A percentile compares a stretch with the other conserved stretches of the same genome.
Evolutionary conservation across 2,797 vertebrate species (phyloP).

Genomic region (Cuniculus paca): DNA sequence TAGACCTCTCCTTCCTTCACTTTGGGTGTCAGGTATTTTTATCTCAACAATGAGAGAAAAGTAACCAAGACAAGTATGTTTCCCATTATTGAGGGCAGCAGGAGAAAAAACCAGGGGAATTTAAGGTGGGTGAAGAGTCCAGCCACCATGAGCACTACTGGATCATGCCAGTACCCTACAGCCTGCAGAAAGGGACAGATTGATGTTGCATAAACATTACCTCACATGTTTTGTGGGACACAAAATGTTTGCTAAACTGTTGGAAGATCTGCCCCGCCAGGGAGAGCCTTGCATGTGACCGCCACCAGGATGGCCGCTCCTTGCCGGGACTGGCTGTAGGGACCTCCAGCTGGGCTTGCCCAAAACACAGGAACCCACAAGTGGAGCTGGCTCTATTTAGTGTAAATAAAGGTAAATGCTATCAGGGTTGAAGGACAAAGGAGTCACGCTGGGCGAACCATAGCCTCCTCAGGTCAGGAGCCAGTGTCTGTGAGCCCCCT

Average conservation of each 20-base stretch:
- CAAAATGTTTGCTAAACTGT: slow-evolving; percentile 90
- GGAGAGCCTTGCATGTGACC: slow-evolving; percentile 80
- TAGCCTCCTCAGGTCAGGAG: neutral
- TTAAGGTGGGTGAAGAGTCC: neutral
- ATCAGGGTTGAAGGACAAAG: slow-evolving; percentile 84
- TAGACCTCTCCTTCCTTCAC: no score
- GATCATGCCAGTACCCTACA: slow-evolving; percentile 74
- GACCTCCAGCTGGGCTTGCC: slow-evolving; percentile 79
- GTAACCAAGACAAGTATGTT: no score
- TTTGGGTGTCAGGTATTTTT: no score
- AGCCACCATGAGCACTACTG: slow-evolving; percentile 42
- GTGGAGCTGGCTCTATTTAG: slow-evolving; percentile 87
- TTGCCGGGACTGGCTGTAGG: slow-evolving; percentile 87
- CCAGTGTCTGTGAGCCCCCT: neutral
- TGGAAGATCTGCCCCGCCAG: slow-evolving; percentile 76
- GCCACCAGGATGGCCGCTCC: slow-evolving; percentile 71
- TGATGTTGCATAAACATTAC: slow-evolving; percentile 88
- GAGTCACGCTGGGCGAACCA: slow-evolving; percentile 70
- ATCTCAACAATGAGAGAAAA: no score
- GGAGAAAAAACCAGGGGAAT: neutral
- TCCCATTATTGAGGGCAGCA: neutral
- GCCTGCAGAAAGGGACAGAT: slow-evolving; percentile 71
- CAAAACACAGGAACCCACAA: slow-evolving; percentile 86
- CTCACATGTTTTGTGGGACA: slow-evolving; percentile 83
- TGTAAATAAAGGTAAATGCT: slow-evolving; percentile 88